A percentile compares a stretch with the other conserved stretches of the same genome.
These are phyloP conservation scores for Monodelphis domestica DNA, from an alignment of 2,797 vertebrate genomes.

Conservation along the genomic window DNA sequence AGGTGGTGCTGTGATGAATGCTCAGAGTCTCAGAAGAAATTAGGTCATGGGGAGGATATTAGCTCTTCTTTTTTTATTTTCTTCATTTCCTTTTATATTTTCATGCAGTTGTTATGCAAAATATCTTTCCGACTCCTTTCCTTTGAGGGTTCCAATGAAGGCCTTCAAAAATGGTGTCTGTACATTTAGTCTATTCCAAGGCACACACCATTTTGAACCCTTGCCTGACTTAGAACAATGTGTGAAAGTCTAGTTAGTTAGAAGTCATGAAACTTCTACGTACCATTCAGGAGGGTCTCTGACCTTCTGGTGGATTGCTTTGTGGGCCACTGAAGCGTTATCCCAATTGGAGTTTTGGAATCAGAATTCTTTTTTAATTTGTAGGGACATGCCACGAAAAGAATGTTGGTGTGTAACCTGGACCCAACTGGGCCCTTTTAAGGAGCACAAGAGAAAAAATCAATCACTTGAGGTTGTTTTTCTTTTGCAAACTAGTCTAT, in stretches of 20 bases:
- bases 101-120: not conserved
- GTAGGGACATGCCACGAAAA: not conserved
- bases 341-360: not conserved
- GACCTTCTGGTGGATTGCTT: not conserved
- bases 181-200: not conserved
- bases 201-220: not conserved
- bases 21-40: not conserved
- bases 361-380: not conserved
- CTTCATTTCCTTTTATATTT: not conserved
- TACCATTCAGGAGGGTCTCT: not conserved
- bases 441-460: not conserved
- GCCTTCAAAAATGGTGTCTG: not conserved
- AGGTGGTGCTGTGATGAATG: not conserved
- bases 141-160: not conserved
- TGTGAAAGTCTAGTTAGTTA: not conserved
- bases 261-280: not conserved
- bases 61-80: not conserved
- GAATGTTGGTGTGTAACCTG: not conserved
- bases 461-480: not conserved
- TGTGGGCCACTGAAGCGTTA: not conserved
- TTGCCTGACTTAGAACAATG: not conserved
- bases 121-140: not conserved
- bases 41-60: not conserved
- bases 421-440: not conserved
- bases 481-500: not conserved